Base-by-base conservation (phyloP, 2,113 vertebrate genomes). In the Dasypus novemcinctus region DNA sequence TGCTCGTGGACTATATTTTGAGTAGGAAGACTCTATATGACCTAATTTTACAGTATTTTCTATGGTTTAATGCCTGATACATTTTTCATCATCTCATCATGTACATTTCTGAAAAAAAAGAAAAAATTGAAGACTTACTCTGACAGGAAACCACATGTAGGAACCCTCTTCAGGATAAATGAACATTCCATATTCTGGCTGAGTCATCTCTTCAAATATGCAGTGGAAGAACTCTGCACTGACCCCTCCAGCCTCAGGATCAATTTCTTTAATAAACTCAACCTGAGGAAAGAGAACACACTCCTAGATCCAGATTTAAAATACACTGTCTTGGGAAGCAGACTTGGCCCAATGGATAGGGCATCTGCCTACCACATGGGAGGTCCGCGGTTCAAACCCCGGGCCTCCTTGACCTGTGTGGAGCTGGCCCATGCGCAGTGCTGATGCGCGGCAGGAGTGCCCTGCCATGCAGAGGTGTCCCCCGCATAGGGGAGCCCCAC, bases 141-240 rank as follows among this genome's bases (percentile, higher is more conserved):
- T 96, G n/a, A 95, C 59, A 90, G 99, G 99, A 91, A 99, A 99
- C 99, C 99, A 99, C 86, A 98, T 97, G 74, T 92, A 90, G 69
- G 98, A 98, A 43, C 95, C 17, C 0, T 87, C 78, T 13, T 99
- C 97, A 1, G 98, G 98, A 93, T 98, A 98, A 20, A 97, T 97
- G 93, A 99, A 98, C 98, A 99, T 97, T 31, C 94, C 93, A 81
- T 98, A 99, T 20, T 98, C 41, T 7, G 98, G 97, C n/a, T 87
- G 91, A 25, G 97, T 96, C 97, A 99, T 98, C 78, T 98, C 96
- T 17, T 98, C 90, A 97, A 99, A 99, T 33, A 98, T 18, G 12
- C 97, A 86, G n/a, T 98, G 92, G 96, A 99, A 99, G 94, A 99
- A 97, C 87, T 99, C 99, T 0, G n/a, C 94, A 68, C 68, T 97